These are phyloP conservation scores for Steromphala cineraria DNA, from an alignment of 2,888 invertebrate species.

Conservation along the genomic window DNA sequence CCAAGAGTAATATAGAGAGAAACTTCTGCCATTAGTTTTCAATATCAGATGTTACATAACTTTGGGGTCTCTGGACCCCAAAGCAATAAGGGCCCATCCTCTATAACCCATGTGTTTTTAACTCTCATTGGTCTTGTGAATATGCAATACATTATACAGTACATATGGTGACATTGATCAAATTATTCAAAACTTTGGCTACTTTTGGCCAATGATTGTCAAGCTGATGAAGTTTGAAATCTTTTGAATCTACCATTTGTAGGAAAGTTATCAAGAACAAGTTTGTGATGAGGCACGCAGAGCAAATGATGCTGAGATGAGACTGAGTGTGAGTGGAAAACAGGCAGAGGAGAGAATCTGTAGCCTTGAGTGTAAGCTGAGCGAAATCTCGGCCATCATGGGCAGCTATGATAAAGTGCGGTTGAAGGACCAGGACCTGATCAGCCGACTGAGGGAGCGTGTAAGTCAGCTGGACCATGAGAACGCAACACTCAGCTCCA, in stretches of 20 bases:
- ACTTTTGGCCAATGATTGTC: not conserved
- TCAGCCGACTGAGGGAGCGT: conserved; percentile 79
- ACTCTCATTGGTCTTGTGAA: too few species aligned
- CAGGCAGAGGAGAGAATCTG: conserved; percentile 87
- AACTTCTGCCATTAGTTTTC: too few species aligned
- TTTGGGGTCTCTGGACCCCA: too few species aligned
- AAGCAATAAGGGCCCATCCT: too few species aligned
- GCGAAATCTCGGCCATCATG: conserved; percentile 86
- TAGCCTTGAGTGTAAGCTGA: conserved; percentile 84
- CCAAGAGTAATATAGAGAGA: too few species aligned
- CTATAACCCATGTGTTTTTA: too few species aligned
- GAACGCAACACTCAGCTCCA: conserved; percentile 70
- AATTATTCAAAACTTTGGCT: not conserved
- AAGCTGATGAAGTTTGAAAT: not conserved
- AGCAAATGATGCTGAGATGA: conserved; percentile 84
- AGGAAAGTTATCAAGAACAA: conserved; percentile 81
- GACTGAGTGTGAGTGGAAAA: conserved; percentile 81
- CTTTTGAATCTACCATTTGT: not conserved
- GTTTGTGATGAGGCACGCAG: conserved; percentile 84
- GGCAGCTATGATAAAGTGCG: conserved; percentile 85
- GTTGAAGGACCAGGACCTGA: conserved; percentile 84
- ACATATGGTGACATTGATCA: too few species aligned
- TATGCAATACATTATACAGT: too few species aligned
- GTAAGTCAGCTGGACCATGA: conserved; percentile 74
- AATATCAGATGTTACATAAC: too few species aligned